Conservation (phyloP, 2,113 vertebrate genomes). For the Galbula dea region DNA sequence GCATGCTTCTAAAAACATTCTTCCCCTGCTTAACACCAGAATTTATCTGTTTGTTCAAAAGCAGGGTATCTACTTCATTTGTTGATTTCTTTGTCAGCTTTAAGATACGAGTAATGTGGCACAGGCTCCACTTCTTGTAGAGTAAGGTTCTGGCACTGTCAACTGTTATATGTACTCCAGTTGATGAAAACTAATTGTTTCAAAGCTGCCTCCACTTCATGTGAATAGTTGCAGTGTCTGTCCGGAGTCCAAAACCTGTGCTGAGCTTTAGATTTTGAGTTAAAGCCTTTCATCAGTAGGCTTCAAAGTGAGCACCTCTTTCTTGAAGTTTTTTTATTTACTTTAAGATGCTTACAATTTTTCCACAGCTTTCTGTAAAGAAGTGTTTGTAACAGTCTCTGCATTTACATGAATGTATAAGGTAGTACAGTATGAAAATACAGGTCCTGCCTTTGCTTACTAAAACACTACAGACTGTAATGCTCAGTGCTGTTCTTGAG, state of each 20-base stretch:
- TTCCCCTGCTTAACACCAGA: background rate
- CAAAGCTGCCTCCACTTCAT: background rate
- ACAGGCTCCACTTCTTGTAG: background rate
- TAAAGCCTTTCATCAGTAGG: background rate
- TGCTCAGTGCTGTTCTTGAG: accelerated
- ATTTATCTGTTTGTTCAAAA: background rate
- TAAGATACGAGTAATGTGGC: background rate
- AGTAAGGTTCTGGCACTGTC: background rate
- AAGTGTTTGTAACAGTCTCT: background rate
- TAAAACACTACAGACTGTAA: background rate
- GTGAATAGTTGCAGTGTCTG: background rate
- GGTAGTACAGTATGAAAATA: background rate
- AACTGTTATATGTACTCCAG: accelerated
- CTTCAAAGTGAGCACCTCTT: background rate
- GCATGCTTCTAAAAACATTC: background rate
- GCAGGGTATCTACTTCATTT: background rate
- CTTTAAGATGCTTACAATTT: background rate
- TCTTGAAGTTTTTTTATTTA: background rate
- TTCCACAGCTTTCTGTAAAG: background rate
- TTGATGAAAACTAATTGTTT: background rate
- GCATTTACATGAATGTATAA: background rate
- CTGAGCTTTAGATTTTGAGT: background rate
- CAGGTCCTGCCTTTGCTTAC: accelerated
- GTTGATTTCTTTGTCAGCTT: background rate
- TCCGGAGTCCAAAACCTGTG: background rate